Conservation (phyloP, 2,888 invertebrate species). For the Arctia plantaginis region DNA sequence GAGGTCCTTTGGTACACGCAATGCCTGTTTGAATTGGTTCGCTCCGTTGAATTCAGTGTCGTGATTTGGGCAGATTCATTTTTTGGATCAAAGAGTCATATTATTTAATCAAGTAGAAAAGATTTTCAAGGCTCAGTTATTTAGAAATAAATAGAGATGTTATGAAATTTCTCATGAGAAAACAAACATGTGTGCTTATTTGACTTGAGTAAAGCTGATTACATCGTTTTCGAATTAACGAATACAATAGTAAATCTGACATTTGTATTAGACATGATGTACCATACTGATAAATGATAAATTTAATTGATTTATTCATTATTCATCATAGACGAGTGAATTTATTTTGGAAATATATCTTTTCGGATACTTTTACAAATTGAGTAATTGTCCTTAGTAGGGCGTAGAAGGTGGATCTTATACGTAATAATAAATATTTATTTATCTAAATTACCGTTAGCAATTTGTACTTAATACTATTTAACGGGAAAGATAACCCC, state of each 20-base stretch:
- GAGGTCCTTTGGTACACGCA: conserved; percentile 77
- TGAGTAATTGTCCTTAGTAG: no score
- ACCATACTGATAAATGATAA: background rate
- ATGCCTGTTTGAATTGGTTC: conserved; percentile 70
- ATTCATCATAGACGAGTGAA: no score
- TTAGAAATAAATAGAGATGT: conserved; percentile 44
- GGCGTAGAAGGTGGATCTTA: no score
- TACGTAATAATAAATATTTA: no score
- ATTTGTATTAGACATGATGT: background rate
- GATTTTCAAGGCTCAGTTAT: conserved; percentile 47
- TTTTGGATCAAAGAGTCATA: conserved; percentile 56
- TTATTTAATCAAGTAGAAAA: conserved; percentile 53
- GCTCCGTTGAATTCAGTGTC: conserved; percentile 59
- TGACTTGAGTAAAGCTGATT: conserved; percentile 8
- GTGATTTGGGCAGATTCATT: conserved; percentile 54
- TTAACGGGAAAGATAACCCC: no score
- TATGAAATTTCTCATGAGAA: conserved; percentile 31
- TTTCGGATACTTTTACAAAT: no score
- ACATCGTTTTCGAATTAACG: background rate
- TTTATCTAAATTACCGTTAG: no score
- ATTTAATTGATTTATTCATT: no score
- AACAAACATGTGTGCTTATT: conserved; percentile 12
- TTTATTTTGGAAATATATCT: no score
- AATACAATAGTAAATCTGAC: background rate
- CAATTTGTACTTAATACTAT: no score